Conservation (phyloP, 2,888 invertebrate species). For the Netelia inedita region DNA sequence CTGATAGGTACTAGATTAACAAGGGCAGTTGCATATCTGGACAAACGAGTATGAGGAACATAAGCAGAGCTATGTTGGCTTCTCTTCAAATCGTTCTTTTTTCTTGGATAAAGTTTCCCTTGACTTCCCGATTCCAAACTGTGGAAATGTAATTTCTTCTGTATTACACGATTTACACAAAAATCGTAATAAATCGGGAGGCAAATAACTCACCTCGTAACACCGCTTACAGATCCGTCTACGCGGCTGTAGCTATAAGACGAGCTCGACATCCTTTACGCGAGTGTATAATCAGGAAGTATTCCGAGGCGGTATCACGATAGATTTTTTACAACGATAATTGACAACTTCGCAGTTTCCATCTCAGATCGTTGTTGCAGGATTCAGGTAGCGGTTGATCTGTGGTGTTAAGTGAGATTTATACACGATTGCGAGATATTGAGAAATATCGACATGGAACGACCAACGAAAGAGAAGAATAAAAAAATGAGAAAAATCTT, state of each 20-base stretch:
- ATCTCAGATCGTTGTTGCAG: slow-evolving; percentile 38
- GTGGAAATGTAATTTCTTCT: neutral
- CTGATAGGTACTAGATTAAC: slow-evolving; percentile 79
- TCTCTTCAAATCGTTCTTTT: slow-evolving; percentile 57
- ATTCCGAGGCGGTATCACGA: neutral
- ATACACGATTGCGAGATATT: neutral
- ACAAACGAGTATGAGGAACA: slow-evolving; percentile 79
- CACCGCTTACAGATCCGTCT: slow-evolving; percentile 62
- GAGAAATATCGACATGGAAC: neutral
- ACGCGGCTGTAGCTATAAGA: slow-evolving; percentile 65
- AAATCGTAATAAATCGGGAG: neutral
- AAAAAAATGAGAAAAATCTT: neutral
- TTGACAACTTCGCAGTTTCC: slow-evolving; percentile 38
- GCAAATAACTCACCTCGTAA: slow-evolving; percentile 46
- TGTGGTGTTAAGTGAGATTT: slow-evolving; percentile 40
- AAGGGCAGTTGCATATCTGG: slow-evolving; percentile 79
- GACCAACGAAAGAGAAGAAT: neutral
- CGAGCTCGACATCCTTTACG: slow-evolving; percentile 58
- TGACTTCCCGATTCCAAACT: slow-evolving; percentile 69
- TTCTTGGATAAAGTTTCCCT: slow-evolving; percentile 65
- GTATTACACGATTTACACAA: neutral
- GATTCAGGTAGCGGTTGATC: slow-evolving; percentile 35
- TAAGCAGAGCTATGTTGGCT: slow-evolving; percentile 76
- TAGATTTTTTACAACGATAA: slow-evolving; percentile 12
- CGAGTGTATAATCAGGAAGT: neutral